Evolutionary conservation across 1,140 invertebrate genomes (phyloP), one percentile per base, ranked within the genome.

Genomic region (Lordiphosa stackelbergi): DNA sequence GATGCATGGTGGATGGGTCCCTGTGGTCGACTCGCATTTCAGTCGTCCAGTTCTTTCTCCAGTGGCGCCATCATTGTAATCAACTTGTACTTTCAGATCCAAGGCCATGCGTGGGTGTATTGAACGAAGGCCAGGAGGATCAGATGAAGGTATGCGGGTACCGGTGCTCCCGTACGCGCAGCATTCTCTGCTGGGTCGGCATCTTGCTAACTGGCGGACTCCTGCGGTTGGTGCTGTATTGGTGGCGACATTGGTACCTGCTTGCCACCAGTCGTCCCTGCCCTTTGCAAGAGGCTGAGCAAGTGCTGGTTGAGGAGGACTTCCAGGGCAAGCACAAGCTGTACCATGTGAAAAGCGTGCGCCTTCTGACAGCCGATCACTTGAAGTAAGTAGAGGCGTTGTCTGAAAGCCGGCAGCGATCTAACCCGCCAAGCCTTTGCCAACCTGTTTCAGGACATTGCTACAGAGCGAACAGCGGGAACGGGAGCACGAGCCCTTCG

Each of bases 171-270:
- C 52, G 70, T 34, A 13, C 89, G 1, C 89, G 88, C 59, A 90
- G 88, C 1, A 64, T 90, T 16, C 9, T 93, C 1, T 92, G 91
- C 16, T 93, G 91, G 89, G 47, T 92, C 0, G 88, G 90, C 4
- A 92, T 93, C 51, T 68, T 93, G 2, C 43, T 95, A 7, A 94
- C 93, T 7, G 88, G 90, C 11, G 96, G 96, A 22, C 78, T 95
- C 5, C 88, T 97, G 5, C 90, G 94, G 24, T 89, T 98, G 31
- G 81, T 97, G 36, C 93, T 96, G 86, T 94, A 97, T 85, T 98
- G 96, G 96, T 94, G 92, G 88, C 95, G 95, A 0, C 92, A 92
- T 47, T 91, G 94, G 88, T 90, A 93, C 71, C 89, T 97, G 12
- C 92, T 94, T 53, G 90, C 92, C 2, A 96, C 94, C 1, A 93